Evolutionary conservation across 2,888 invertebrate genomes (phyloP), one percentile per base, ranked within the genome.

Genomic region (Cataglyphis albicans): DNA sequence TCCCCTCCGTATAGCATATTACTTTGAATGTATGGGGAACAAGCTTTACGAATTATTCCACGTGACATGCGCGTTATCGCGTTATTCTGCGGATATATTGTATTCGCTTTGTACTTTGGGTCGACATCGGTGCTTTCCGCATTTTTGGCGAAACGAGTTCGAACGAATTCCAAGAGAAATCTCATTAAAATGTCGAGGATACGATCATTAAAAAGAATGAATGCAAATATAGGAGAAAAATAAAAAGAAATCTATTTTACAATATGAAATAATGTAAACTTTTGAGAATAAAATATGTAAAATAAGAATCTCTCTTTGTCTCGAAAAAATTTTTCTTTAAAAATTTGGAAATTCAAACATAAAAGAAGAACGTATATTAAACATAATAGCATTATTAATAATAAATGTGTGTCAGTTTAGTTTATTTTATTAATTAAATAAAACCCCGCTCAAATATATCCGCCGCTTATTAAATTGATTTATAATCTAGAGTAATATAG

Each of bases 161-260:
- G 74, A 74, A 82, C 73, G 78, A 52, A n/a, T 75, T 81, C 65
- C 68, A 83, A 85, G 84, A 86, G 84, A 84, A 84, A 84, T 83
- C 65, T 70, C 55, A 59, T 63, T 68, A 7, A 41, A 67, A 41
- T 21, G 57, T 10, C 44, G 55, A 68, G 29, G 41, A 67, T 25
- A 15, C 29, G 18, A 41, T 75, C 48, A 64, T 35, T 25, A 18
- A 41, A 29, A 41, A 44, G 35, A 75, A 21, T 48, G 29, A 61
- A 12, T 18, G n/a, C 48, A 48, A 48, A 21, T n/a, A 9, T 32
- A 44, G 4, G 21, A 61, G 7, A 52, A 52, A 52, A 52, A n/a
- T 52, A 29, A 44, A 21, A 32, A n/a, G 32, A 41, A 61, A 61
- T 1, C 41, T 12, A 6, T 41, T n/a, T 32, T 32, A 18, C 12